phyloP scores from a whole-genome alignment of 2,113 vertebrate species.

The Embiotoca jacksoni region DNA sequence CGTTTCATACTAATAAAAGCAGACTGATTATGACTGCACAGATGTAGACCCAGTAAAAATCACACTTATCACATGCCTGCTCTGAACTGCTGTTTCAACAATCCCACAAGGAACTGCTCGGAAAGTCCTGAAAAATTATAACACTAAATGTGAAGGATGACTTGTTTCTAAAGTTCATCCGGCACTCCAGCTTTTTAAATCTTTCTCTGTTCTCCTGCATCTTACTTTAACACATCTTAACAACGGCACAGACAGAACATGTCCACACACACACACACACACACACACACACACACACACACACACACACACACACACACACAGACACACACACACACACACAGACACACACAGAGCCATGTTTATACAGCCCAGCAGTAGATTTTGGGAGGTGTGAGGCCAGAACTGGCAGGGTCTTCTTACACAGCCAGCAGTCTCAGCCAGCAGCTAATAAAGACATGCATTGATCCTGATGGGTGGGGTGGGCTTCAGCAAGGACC shows the following conservation, averaged over 20 bases:
- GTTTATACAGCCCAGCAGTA: slow-evolving; percentile 65
- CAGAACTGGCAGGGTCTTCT: slow-evolving; percentile 74
- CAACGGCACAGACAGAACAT: not conserved
- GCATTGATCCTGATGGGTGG: slow-evolving; percentile 80
- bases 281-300: slow-evolving; percentile 34
- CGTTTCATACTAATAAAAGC: slow-evolving; percentile 37
- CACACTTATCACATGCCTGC: slow-evolving; percentile 49
- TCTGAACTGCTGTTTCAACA: not conserved
- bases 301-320: slow-evolving; percentile 30
- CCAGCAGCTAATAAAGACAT: slow-evolving; percentile 77
- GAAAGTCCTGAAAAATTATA: slow-evolving; percentile 14
- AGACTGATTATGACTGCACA: slow-evolving; percentile 52
- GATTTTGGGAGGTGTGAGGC: slow-evolving; percentile 73
- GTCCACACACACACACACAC: slow-evolving; percentile 22
- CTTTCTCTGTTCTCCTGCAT: not conserved
- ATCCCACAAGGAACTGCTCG: not conserved
- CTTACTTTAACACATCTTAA: slow-evolving; percentile 16
- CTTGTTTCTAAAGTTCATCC: not conserved
- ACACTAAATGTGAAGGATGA: not conserved
- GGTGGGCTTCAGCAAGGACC: slow-evolving; percentile 64
- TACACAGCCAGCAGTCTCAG: slow-evolving; percentile 67
- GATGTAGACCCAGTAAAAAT: slow-evolving; percentile 47
- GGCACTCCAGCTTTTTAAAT: not conserved
- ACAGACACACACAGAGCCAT: slow-evolving; percentile 38
- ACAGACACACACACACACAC: slow-evolving; percentile 32